A percentile compares a stretch with the other conserved stretches of the same genome.
These are phyloP conservation scores for Saguinus imperator DNA, from an alignment of 2,113 vertebrate genomes.

Conservation along the genomic window DNA sequence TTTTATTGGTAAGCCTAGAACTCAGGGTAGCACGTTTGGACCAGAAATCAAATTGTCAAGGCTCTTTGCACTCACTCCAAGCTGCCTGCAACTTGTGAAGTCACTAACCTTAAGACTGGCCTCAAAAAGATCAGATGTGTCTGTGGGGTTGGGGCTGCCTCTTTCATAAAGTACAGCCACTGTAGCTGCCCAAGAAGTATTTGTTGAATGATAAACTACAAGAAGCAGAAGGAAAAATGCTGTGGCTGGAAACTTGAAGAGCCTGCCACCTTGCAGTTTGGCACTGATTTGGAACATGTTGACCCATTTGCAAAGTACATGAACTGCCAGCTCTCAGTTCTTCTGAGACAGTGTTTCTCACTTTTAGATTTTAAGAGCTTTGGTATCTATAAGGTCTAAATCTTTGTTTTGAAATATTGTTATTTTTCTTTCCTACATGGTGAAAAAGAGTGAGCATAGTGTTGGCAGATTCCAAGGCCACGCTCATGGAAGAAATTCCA, in stretches of 20 bases:
- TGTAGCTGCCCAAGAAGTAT: background rate
- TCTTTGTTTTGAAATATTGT: constrained; percentile 38
- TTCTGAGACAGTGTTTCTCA: background rate
- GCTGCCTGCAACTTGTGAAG: background rate
- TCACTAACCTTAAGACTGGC: constrained; percentile 39
- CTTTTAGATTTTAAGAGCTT: background rate
- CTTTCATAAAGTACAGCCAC: background rate
- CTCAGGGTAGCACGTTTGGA: background rate
- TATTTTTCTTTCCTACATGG: background rate
- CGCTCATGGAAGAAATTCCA: background rate
- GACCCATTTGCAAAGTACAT: background rate
- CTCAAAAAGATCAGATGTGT: constrained; percentile 13
- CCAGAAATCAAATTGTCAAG: background rate
- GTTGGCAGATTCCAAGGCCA: constrained; percentile 32
- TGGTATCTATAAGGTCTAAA: background rate
- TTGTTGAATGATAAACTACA: constrained; percentile 10
- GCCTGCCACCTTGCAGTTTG: background rate
- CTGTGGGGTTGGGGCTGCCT: constrained; percentile 24
- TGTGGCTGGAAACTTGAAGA: background rate
- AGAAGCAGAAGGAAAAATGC: background rate
- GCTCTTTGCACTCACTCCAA: background rate
- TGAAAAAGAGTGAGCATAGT: background rate
- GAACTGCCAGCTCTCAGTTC: background rate
- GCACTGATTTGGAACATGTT: background rate
- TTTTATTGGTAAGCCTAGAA: constrained; percentile 18